Conservation (phyloP, 30 jellyfish, hydroid and myxozoan species). For the Aurelia sp. region DNA sequence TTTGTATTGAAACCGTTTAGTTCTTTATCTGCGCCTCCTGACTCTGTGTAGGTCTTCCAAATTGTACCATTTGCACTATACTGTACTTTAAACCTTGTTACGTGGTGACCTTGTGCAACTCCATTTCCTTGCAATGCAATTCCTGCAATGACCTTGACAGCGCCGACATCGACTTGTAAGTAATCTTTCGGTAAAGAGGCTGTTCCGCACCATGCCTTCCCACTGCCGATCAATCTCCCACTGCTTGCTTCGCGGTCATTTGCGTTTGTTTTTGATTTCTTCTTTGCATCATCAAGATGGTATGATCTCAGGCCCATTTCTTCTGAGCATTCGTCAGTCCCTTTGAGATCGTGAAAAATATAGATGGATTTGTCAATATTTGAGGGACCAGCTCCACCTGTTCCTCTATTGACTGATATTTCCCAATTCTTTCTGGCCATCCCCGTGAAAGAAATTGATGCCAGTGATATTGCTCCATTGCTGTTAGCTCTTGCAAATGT, state of each 20-base stretch:
- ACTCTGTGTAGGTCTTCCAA: not conserved
- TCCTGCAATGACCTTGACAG: slow-evolving; percentile 10
- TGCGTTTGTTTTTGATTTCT: slow-evolving; percentile 1
- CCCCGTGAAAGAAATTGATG: slow-evolving; percentile 55
- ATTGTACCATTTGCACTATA: not conserved
- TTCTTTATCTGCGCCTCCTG: not conserved
- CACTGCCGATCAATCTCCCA: not conserved
- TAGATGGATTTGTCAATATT: not conserved
- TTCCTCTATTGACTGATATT: not conserved
- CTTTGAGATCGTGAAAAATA: slow-evolving; percentile 26
- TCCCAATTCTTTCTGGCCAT: slow-evolving; percentile 43
- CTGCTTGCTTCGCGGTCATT: too few species aligned
- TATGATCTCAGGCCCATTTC: slow-evolving; percentile 46
- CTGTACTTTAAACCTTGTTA: not conserved
- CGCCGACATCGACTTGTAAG: slow-evolving; percentile 47
- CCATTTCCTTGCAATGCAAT: slow-evolving; percentile 19
- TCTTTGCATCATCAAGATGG: slow-evolving; percentile 19
- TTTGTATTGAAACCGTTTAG: not conserved
- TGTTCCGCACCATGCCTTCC: slow-evolving; percentile 36
- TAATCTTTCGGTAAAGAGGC: slow-evolving; percentile 5
- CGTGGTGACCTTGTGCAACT: too few species aligned
- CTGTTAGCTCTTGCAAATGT: slow-evolving; percentile 10
- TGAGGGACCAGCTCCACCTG: slow-evolving; percentile 3
- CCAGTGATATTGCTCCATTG: slow-evolving; percentile 2
- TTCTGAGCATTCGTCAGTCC: slow-evolving; percentile 55